Conservation (phyloP, 2,797 vertebrate species). For the Discoglossus pictus region DNA sequence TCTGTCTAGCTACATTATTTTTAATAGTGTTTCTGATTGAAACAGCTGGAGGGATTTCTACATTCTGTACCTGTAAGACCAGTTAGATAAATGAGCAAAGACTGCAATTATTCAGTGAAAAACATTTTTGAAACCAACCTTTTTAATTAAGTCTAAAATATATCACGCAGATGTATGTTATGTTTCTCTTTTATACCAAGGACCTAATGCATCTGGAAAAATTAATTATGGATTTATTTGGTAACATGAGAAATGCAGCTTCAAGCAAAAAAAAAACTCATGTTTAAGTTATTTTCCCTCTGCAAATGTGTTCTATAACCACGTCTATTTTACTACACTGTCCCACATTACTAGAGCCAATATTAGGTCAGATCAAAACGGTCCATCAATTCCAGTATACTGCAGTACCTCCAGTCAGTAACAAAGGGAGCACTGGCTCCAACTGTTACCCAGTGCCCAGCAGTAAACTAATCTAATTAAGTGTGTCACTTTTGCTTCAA, state of each 20-base stretch:
- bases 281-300: constrained; percentile 24
- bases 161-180: constrained; percentile 50
- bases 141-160: constrained; percentile 53
- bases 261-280: constrained; percentile 41
- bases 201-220: constrained; percentile 50
- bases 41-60: constrained; percentile 47
- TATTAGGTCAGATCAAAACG: not conserved
- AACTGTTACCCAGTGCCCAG: too few relatives aligned
- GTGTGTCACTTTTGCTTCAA: too few relatives aligned
- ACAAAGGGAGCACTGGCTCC: too few relatives aligned
- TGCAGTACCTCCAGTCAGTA: too few relatives aligned
- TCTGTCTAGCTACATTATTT: constrained; percentile 46
- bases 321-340: constrained; percentile 4
- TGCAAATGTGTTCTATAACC: constrained; percentile 11
- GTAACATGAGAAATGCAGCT: constrained; percentile 51
- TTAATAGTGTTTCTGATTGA: constrained; percentile 46
- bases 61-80: constrained; percentile 47
- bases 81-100: constrained; percentile 52
- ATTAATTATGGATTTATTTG: constrained; percentile 53
- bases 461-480: too few relatives aligned
- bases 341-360: not conserved
- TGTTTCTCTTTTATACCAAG: constrained; percentile 39
- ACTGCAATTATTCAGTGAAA: constrained; percentile 49
- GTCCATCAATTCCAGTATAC: too few relatives aligned
- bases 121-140: constrained; percentile 49